Evolutionary conservation across 35 echinoderm and acorn worm species (phyloP).

Genomic region (Nesometra sesokonis): DNA sequence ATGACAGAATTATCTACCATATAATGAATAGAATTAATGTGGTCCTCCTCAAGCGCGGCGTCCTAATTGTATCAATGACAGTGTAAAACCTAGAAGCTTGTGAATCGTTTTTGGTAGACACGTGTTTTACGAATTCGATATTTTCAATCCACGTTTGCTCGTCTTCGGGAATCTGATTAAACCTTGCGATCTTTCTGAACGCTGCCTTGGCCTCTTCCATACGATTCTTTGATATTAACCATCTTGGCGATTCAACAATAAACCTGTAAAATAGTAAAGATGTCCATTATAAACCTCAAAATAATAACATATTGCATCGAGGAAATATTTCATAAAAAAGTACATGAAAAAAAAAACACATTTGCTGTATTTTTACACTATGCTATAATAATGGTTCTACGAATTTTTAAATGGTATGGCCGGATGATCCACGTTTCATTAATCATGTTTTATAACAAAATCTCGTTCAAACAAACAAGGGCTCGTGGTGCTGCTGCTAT

Average conservation of each 20-base stretch:
- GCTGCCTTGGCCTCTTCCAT: background rate
- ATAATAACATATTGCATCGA: too few relatives aligned
- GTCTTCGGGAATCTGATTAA: background rate
- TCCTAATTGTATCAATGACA: background rate
- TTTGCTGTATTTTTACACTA: too few relatives aligned
- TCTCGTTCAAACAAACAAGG: too few relatives aligned
- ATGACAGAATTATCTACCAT: background rate
- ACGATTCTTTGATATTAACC: background rate
- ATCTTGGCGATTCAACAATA: background rate
- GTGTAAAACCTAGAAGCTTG: background rate
- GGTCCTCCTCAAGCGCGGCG: background rate
- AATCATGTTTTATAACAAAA: too few relatives aligned
- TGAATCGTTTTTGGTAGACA: background rate
- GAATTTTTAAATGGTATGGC: too few relatives aligned
- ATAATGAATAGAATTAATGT: background rate
- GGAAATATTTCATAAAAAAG: too few relatives aligned
- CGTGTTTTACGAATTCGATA: background rate
- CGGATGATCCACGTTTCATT: too few relatives aligned
- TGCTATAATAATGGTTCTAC: too few relatives aligned
- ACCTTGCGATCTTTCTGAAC: background rate
- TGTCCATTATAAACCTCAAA: too few relatives aligned
- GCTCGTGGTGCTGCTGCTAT: too few relatives aligned
- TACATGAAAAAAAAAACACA: too few relatives aligned
- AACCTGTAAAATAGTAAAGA: background rate
- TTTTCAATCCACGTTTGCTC: background rate